phyloP scores from a whole-genome alignment of 2,113 vertebrate genomes.

The Protobothrops flavoviridis region DNA sequence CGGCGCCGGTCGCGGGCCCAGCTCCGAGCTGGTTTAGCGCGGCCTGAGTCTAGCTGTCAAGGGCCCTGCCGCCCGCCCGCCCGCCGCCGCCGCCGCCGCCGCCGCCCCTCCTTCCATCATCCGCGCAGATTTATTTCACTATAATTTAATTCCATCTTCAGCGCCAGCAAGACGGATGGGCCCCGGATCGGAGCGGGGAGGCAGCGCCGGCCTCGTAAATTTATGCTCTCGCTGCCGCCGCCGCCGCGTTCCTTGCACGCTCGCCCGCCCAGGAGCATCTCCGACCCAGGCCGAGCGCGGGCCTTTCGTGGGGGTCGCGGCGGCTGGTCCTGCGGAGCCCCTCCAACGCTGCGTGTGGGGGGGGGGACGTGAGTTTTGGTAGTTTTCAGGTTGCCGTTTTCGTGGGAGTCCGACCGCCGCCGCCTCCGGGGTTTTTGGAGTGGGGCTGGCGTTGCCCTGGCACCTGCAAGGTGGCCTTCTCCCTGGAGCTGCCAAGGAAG shows the following conservation, averaged over 20 bases:
- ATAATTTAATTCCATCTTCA: conserved; percentile 73
- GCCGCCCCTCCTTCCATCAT: conserved; percentile 60
- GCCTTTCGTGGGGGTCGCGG: no score
- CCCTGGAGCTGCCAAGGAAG: background rate
- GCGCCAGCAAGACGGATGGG: conserved; percentile 66
- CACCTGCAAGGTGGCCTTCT: background rate
- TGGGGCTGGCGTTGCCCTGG: background rate
- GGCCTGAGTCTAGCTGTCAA: conserved; percentile 44
- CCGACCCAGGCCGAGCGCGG: background rate
- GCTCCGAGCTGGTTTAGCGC: background rate
- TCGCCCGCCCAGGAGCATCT: background rate
- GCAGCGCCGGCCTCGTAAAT: conserved; percentile 64
- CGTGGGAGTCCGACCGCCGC: background rate
- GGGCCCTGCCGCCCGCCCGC: conserved; percentile 29
- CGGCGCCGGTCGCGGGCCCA: background rate
- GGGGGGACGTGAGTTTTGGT: background rate
- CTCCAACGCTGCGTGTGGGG: background rate
- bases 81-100: conserved; percentile 6
- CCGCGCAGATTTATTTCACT: conserved; percentile 71
- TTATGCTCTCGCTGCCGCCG: conserved; percentile 42
- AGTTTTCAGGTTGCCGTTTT: background rate
- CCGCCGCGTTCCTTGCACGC: conserved; percentile 20
- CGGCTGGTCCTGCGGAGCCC: background rate
- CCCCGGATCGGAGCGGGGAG: conserved; percentile 56
- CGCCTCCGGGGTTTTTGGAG: background rate